A percentile compares a stretch with the other conserved stretches of the same genome.
These are phyloP conservation scores for Clivina fossor DNA, from an alignment of 2,888 invertebrate species.

Conservation along the genomic window DNA sequence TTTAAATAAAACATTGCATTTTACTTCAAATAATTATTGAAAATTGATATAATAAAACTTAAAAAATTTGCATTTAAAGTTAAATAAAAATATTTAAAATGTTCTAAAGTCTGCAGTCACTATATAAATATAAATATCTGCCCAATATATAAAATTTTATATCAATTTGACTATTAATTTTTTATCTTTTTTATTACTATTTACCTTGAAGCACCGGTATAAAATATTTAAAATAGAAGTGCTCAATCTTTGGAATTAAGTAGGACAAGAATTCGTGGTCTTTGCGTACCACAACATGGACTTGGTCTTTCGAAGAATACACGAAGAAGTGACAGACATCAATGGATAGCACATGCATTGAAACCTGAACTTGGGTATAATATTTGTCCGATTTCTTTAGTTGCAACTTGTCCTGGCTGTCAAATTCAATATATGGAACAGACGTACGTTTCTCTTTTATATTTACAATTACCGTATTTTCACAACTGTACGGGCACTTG, in stretches of 20 bases:
- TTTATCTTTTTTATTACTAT: too few relatives aligned
- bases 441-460: neutral
- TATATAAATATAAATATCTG: too few relatives aligned
- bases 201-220: neutral
- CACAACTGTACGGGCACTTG: constrained; percentile 1
- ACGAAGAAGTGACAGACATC: constrained; percentile 9
- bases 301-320: neutral
- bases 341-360: constrained; percentile 2
- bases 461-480: constrained; percentile 4
- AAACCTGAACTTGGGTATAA: constrained; percentile 5
- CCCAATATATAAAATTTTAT: too few relatives aligned
- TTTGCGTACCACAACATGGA: constrained; percentile 3
- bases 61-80: too few relatives aligned
- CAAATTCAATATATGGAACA: constrained; percentile 3
- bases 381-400: constrained; percentile 4
- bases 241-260: constrained; percentile 5
- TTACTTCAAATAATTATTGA: too few relatives aligned
- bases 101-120: too few relatives aligned
- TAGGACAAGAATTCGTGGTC: constrained; percentile 1
- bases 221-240: constrained; percentile 12
- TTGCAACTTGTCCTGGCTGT: neutral
- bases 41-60: too few relatives aligned
- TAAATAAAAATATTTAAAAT: too few relatives aligned
- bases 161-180: too few relatives aligned
- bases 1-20: too few relatives aligned